Percentiles rank a stretch among this genome's conserved stretches.
Evolutionary conservation across 2,113 vertebrate species (phyloP).

Genomic region (Casuarius casuarius): DNA sequence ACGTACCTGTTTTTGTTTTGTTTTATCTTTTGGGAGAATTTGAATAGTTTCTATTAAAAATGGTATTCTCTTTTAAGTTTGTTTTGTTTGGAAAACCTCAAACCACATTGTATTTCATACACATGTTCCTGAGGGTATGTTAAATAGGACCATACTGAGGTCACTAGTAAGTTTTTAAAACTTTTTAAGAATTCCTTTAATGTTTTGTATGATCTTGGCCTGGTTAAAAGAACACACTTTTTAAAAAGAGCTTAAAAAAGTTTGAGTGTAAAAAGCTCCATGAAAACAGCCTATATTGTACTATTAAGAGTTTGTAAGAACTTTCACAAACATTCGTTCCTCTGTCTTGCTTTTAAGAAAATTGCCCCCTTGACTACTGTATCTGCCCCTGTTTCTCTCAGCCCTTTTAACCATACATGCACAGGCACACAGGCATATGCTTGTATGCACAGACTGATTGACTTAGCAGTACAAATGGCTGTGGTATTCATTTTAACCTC

Average conservation of each 20-base stretch:
- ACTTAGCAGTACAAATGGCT: conserved; percentile 46
- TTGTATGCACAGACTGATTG: conserved; percentile 12
- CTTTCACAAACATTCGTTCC: conserved; percentile 40
- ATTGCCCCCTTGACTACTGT: neutral
- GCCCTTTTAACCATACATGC: neutral
- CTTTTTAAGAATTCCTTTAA: conserved; percentile 77
- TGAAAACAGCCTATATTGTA: conserved; percentile 42
- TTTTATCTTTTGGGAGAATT: conserved; percentile 54
- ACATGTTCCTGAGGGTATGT: conserved; percentile 65
- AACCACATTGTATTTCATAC: conserved; percentile 73
- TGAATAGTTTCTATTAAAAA: conserved; percentile 73
- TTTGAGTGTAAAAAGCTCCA: conserved; percentile 46
- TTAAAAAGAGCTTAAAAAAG: conserved; percentile 18
- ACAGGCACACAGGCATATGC: neutral
- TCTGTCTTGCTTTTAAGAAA: neutral
- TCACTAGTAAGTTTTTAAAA: conserved; percentile 73
- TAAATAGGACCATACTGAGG: conserved; percentile 77
- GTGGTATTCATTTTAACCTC: conserved; percentile 27
- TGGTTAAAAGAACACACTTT: conserved; percentile 69
- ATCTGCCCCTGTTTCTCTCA: neutral
- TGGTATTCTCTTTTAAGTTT: conserved; percentile 74
- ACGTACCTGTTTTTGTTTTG: conserved; percentile 61
- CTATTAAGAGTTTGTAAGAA: neutral
- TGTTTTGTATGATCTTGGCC: conserved; percentile 70
- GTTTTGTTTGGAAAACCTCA: conserved; percentile 75